Evolutionary conservation across 2,113 vertebrate species (phyloP).

Genomic region (Synodontis membranacea): DNA sequence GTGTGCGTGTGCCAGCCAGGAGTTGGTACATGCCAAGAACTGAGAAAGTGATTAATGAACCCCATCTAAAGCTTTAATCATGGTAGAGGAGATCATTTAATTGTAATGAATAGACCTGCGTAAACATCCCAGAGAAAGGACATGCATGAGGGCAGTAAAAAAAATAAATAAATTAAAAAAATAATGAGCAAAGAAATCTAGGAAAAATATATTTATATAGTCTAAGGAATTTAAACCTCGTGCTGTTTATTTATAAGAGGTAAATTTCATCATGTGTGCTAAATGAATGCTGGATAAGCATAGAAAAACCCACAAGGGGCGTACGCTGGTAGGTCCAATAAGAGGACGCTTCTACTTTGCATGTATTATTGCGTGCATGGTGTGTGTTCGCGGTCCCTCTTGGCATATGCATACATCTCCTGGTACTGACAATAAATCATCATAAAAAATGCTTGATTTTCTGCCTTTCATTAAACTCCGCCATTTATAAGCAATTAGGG

Average conservation of each 20-base stretch:
- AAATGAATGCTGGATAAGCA: background rate
- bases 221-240: background rate
- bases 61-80: conserved; percentile 49
- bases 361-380: conserved; percentile 8
- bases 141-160: background rate
- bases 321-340: background rate
- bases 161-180: too few relatives aligned
- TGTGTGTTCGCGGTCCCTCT: conserved; percentile 8
- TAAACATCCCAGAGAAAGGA: conserved; percentile 41
- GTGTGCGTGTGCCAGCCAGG: conserved; percentile 3
- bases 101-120: conserved; percentile 40
- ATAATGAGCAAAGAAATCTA: background rate
- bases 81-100: conserved; percentile 40
- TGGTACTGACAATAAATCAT: conserved; percentile 54
- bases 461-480: conserved; percentile 50
- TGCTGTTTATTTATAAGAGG: background rate
- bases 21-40: conserved; percentile 17
- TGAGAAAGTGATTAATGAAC: conserved; percentile 48
- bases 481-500: conserved; percentile 53
- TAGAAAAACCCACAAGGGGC: conserved; percentile 21
- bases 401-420: conserved; percentile 5
- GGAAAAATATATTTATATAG: background rate
- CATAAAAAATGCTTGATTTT: conserved; percentile 50
- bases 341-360: background rate
- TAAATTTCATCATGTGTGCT: background rate